Conservation (phyloP, 2,797 vertebrate species). For the Buceros bicornis region DNA sequence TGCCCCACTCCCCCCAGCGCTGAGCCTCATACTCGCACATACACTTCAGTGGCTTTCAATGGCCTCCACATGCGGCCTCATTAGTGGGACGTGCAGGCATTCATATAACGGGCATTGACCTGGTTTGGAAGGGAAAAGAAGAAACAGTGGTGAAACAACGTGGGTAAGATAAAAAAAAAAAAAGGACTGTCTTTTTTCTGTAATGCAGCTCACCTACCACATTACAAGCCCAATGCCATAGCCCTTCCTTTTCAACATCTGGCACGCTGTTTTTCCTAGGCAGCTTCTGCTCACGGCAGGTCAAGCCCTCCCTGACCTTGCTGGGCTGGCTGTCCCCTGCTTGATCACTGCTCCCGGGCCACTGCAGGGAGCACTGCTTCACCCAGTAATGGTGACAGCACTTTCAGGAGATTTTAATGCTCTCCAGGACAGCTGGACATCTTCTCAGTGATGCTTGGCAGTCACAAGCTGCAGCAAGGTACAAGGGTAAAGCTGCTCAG, state of each 20-base stretch:
- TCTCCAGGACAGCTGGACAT: background rate
- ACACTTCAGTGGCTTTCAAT: background rate
- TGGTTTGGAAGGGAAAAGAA: background rate
- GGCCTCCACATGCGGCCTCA: background rate
- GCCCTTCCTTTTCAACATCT: background rate
- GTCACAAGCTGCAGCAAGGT: background rate
- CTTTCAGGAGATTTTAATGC: background rate
- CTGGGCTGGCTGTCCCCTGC: background rate
- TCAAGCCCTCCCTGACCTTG: background rate
- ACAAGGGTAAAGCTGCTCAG: background rate
- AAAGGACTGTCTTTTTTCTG: background rate
- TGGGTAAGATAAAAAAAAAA: background rate
- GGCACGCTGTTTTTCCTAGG: background rate
- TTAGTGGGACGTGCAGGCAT: background rate
- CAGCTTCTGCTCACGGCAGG: background rate
- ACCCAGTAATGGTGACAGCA: background rate
- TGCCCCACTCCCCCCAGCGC: fast-evolving
- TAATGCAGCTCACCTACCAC: background rate
- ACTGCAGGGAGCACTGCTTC: background rate
- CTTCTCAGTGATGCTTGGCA: fast-evolving
- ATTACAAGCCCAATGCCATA: fast-evolving
- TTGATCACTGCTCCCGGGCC: background rate
- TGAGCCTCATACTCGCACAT: background rate
- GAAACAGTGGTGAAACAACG: background rate
- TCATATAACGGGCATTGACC: background rate